phyloP scores from a whole-genome alignment of 2,888 invertebrate genomes.

The Drosophila nigricruria region DNA sequence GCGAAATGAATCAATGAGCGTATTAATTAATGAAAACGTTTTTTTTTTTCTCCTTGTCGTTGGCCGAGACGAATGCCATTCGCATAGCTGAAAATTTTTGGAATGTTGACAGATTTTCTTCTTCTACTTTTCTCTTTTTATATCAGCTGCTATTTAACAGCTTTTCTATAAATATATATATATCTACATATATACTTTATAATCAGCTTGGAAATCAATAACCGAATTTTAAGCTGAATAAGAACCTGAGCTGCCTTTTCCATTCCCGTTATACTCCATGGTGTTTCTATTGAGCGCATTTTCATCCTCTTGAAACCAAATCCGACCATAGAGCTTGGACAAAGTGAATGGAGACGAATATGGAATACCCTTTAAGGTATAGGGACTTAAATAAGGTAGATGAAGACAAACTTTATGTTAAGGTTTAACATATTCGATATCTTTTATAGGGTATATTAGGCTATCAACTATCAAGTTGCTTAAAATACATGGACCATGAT shows the following conservation, averaged over 20 bases:
- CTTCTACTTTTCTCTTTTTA: background rate
- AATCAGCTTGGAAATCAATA: conserved; percentile 20
- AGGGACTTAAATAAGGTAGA: background rate
- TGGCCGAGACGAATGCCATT: background rate
- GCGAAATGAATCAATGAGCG: conserved; percentile 36
- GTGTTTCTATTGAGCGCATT: background rate
- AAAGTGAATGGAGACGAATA: background rate
- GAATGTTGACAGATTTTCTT: conserved; percentile 10
- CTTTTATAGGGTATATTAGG: background rate
- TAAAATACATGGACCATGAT: too few relatives aligned
- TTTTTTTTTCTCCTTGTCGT: background rate
- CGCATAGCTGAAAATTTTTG: conserved; percentile 8
- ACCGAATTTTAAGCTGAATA: conserved; percentile 6
- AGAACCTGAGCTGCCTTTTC: conserved; percentile 1
- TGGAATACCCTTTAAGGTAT: background rate
- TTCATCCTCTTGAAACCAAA: conserved; percentile 9
- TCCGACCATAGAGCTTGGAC: background rate
- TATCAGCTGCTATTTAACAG: conserved; percentile 7
- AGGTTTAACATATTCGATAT: background rate
- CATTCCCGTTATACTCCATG: background rate
- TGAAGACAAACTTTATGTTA: background rate
- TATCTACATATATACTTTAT: background rate
- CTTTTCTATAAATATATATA: background rate
- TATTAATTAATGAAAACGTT: conserved; percentile 15
- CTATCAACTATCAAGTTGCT: background rate